These are phyloP conservation scores for Nematopogon swammerdamellus DNA, from an alignment of 2,888 invertebrate species.

Conservation along the genomic window DNA sequence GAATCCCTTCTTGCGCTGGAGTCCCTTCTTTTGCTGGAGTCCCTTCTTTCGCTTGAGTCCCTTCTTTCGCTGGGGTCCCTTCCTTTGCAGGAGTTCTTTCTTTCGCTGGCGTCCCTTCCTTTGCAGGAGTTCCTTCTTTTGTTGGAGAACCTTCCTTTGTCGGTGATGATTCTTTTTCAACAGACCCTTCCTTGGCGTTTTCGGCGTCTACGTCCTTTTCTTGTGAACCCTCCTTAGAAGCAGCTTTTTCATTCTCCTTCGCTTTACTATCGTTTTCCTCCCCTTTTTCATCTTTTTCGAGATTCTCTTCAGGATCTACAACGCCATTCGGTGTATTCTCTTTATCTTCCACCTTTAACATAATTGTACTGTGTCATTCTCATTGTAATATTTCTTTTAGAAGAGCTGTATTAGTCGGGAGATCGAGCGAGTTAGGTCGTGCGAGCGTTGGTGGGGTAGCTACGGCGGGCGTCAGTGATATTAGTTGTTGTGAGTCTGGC, in stretches of 20 bases:
- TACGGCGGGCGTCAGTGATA: neutral
- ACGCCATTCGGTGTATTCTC: neutral
- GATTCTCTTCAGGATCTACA: neutral
- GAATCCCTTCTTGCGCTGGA: constrained; percentile 17
- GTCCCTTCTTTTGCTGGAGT: constrained; percentile 20
- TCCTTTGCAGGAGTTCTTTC: constrained; percentile 18
- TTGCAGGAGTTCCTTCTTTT: constrained; percentile 17
- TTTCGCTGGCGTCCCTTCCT: constrained; percentile 18
- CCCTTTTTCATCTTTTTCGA: neutral
- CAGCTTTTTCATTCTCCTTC: neutral
- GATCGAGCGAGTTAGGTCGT: neutral
- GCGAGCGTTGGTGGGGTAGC: neutral
- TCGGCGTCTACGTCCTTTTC: constrained; percentile 16
- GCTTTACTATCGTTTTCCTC: neutral
- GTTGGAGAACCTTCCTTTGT: constrained; percentile 10
- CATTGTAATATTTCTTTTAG: neutral
- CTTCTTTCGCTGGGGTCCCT: constrained; percentile 19
- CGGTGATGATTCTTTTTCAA: constrained; percentile 6
- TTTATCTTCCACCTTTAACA: neutral
- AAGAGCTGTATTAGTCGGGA: neutral
- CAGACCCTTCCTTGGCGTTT: constrained; percentile 7
- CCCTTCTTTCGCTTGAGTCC: constrained; percentile 16
- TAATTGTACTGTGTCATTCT: neutral
- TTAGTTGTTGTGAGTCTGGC: neutral
- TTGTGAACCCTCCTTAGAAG: constrained; percentile 15